These are phyloP conservation scores for Heloderma charlesbogerti DNA, from an alignment of 2,113 vertebrate genomes.

Conservation along the genomic window DNA sequence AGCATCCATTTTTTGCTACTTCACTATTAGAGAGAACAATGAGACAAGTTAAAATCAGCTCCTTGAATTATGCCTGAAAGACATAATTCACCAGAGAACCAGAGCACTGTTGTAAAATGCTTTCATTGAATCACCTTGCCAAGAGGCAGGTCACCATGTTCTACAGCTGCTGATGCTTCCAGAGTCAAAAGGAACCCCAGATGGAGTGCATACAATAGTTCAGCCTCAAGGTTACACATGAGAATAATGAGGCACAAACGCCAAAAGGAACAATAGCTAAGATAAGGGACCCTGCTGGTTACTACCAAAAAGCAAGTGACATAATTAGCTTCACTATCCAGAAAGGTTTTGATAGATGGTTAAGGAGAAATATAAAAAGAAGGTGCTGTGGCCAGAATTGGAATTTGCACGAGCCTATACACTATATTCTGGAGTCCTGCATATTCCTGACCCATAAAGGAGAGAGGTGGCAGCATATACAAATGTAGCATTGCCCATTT, in stretches of 20 bases:
- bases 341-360: neutral
- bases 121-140: neutral
- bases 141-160: neutral
- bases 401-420: neutral
- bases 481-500: neutral
- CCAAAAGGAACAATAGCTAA: neutral
- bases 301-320: neutral
- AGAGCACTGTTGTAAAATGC: neutral
- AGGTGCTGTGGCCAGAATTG: neutral
- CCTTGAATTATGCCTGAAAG: neutral
- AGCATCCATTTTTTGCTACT: neutral
- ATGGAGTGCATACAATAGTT: neutral
- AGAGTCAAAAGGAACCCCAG: neutral
- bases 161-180: neutral
- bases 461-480: neutral
- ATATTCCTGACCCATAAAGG: neutral
- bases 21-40: neutral
- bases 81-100: neutral
- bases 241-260: neutral
- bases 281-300: neutral
- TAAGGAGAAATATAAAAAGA: neutral
- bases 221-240: slow-evolving; percentile 4
- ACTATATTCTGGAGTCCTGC: neutral
- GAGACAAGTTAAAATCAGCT: neutral
- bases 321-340: neutral